Conservation (phyloP, 2,113 vertebrate genomes). For the Phasianus colchicus region DNA sequence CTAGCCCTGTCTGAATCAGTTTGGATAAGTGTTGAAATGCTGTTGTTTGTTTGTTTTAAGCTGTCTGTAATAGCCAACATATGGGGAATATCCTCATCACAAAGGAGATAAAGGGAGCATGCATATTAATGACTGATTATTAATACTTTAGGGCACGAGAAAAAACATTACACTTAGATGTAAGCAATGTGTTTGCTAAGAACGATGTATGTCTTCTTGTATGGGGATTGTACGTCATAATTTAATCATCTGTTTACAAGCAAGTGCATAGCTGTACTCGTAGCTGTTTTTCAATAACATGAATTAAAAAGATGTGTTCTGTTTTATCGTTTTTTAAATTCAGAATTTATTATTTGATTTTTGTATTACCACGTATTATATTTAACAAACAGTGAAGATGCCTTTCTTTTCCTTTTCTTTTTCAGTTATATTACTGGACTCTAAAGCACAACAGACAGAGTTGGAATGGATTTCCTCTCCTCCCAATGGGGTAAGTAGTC, state of each 20-base stretch:
- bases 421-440: constrained; percentile 96
- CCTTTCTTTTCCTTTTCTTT: constrained; percentile 30
- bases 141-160: not conserved
- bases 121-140: not conserved
- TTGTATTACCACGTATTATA: not conserved
- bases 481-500: constrained; percentile 92
- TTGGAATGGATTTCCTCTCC: constrained; percentile 99
- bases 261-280: not conserved
- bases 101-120: not conserved
- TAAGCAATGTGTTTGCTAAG: not conserved
- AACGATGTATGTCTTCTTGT: not conserved
- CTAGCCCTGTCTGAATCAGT: not conserved
- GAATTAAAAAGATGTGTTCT: not conserved
- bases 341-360: not conserved
- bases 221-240: not conserved
- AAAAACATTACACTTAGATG: not conserved
- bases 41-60: not conserved
- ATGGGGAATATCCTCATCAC: constrained; percentile 2
- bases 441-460: constrained; percentile 99
- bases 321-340: not conserved
- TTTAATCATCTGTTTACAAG: not conserved
- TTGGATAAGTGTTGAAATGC: not conserved
- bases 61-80: not conserved
- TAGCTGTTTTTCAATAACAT: not conserved
- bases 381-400: constrained; percentile 39